Base-by-base conservation (phyloP, 2,797 vertebrate genomes). In the Sebastolobus alascanus region DNA sequence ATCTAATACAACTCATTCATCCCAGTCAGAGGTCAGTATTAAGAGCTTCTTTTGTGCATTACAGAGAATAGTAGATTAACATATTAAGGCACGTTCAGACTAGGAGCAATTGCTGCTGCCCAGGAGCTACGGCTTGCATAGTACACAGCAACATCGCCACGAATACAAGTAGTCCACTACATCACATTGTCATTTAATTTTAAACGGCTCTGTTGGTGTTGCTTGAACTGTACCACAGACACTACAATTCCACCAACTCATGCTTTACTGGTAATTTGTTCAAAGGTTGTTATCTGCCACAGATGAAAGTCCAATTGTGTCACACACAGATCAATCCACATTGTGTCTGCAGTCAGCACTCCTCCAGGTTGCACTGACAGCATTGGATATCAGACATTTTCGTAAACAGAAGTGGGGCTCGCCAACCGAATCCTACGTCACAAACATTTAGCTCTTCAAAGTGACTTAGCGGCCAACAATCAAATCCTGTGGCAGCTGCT, bases 21-120 rank as follows among this genome's bases (percentile, higher is more conserved):
- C 66, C 63, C 77, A 86, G 77, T 75, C 79, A 87, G 82, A 86
- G 83, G 87, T 90, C 87, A 85, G 69, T 73, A 71, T 81, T 87
- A 88, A 87, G 66, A 83, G 83, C 59, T 52, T 77, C 38, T 85
- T 87, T 84, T 82, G 61, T 87, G 64, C 68, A 29, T 81, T 69
- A n/a, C 65, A 69, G 68, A 75, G 43, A 83, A 63, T 74, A 73
- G 80, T 60, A 66, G 75, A 56, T 87, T 84, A 79, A 86, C 66
- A 78, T 78, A 85, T 79, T 40, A 66, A 54, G 52, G 61, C 67
- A 68, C 22, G 2, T 77, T 77, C 60, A 85, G 65, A 85, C 31
- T 37, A 27, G 13, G 60, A 73, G 66, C 37, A 69, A 46, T 61
- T 69, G 52, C 70, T 67, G 55, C 67, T 46, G 68, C 69, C 35